Percentiles rank a stretch among this genome's conserved stretches.
Evolutionary conservation across 2,113 vertebrate species (phyloP).

Genomic region (Archilochus colubris): DNA sequence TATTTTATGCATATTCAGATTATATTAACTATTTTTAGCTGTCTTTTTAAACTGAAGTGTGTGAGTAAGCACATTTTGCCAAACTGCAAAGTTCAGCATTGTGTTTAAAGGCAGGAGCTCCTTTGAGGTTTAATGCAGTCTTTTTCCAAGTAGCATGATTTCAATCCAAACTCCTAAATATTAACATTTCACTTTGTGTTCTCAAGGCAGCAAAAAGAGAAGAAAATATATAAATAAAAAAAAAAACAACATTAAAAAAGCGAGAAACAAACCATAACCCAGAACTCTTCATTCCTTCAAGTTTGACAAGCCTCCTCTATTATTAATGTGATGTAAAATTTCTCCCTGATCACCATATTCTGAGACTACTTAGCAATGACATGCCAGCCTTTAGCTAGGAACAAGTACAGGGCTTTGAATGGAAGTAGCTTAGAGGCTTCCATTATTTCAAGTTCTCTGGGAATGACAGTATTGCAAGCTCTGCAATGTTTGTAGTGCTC

Average conservation of each 20-base stretch:
- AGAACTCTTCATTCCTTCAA: background rate
- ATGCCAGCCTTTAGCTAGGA: background rate
- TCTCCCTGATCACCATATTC: background rate
- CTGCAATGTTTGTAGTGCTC: background rate
- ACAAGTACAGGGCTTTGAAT: background rate
- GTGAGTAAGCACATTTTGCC: constrained; percentile 31
- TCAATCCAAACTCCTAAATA: background rate
- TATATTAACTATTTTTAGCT: constrained; percentile 45
- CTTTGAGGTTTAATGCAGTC: constrained; percentile 38
- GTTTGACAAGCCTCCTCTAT: background rate
- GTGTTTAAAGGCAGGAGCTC: constrained; percentile 6
- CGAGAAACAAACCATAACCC: too few relatives aligned
- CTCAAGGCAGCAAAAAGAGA: background rate
- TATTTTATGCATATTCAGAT: constrained; percentile 48
- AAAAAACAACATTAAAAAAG: too few relatives aligned
- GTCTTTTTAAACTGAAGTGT: constrained; percentile 6
- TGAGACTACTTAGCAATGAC: background rate
- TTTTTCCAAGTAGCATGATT: background rate
- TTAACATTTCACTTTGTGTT: background rate
- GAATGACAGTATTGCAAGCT: background rate
- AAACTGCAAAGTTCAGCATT: constrained; percentile 48
- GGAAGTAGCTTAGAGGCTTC: background rate
- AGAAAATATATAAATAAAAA: background rate
- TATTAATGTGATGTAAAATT: background rate
- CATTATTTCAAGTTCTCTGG: background rate